phyloP scores from a whole-genome alignment of 2,888 invertebrate genomes.

The Phasia obesa region DNA sequence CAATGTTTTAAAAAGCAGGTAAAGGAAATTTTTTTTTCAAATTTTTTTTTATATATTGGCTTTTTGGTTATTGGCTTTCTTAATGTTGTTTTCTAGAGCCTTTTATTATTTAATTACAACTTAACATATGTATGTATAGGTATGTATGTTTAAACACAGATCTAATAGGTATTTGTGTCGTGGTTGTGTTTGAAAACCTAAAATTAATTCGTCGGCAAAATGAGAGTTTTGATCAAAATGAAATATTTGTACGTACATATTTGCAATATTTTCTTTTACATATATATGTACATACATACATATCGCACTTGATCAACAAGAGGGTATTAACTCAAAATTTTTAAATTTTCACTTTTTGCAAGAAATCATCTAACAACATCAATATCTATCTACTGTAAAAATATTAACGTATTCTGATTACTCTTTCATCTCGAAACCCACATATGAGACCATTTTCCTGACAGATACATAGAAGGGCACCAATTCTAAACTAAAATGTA shows the following conservation, averaged over 20 bases:
- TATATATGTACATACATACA: not conserved
- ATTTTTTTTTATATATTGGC: slow-evolving; percentile 20
- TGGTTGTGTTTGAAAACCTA: slow-evolving; percentile 33
- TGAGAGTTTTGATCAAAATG: slow-evolving; percentile 11
- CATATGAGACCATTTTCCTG: no score
- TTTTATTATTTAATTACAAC: slow-evolving; percentile 57
- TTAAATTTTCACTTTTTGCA: no score
- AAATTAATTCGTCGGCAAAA: slow-evolving; percentile 32
- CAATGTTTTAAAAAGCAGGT: slow-evolving; percentile 68
- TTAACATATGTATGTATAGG: no score
- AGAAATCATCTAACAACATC: no score
- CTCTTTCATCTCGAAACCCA: no score
- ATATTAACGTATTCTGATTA: no score
- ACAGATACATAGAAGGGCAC: no score
- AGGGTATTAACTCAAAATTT: no score
- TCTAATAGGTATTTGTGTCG: not conserved
- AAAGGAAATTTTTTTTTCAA: slow-evolving; percentile 40
- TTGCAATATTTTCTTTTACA: not conserved
- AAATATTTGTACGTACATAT: no score
- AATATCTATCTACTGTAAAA: no score
- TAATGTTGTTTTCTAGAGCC: slow-evolving; percentile 32
- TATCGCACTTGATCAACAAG: no score
- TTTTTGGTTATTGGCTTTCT: slow-evolving; percentile 46
- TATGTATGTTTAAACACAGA: not conserved
- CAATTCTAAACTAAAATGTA: no score